Evolutionary conservation across 2,888 invertebrate species (phyloP).

Genomic region (Papilio protenor): DNA sequence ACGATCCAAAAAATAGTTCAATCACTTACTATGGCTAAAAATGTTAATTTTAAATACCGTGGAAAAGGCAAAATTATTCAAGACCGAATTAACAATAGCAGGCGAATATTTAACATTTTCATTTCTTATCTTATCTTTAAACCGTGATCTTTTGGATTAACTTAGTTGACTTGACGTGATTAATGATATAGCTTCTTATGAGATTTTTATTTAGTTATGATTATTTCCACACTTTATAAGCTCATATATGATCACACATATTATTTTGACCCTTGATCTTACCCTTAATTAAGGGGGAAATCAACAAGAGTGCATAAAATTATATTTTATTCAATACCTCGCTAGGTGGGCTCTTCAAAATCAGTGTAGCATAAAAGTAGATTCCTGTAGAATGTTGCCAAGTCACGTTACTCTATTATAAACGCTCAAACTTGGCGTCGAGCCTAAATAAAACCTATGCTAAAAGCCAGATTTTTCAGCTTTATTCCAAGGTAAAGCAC

Average conservation of each 20-base stretch:
- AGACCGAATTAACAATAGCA: slow-evolving; percentile 20
- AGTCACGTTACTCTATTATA: slow-evolving; percentile 44
- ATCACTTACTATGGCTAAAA: no score
- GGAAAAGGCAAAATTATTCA: no score
- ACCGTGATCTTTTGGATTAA: slow-evolving; percentile 34
- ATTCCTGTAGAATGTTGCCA: slow-evolving; percentile 42
- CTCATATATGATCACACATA: no score
- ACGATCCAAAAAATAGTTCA: no score
- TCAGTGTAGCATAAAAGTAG: slow-evolving; percentile 30
- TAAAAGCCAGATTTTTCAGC: slow-evolving; percentile 25
- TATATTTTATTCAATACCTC: slow-evolving; percentile 17
- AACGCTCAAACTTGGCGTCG: slow-evolving; percentile 38
- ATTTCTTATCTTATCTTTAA: slow-evolving; percentile 36
- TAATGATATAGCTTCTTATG: neutral
- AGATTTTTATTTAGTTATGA: neutral
- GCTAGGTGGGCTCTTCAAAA: slow-evolving; percentile 29
- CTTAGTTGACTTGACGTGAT: neutral
- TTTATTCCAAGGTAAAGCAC: slow-evolving; percentile 32
- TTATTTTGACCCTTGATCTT: no score
- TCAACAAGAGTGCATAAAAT: neutral
- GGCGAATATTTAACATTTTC: slow-evolving; percentile 31
- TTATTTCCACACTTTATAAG: no score
- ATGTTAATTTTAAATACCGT: no score
- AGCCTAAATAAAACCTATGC: slow-evolving; percentile 39
- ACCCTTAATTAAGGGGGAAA: neutral